These are phyloP conservation scores for Lamprologus lemairii DNA, from an alignment of 2,113 vertebrate genomes.

Conservation along the genomic window DNA sequence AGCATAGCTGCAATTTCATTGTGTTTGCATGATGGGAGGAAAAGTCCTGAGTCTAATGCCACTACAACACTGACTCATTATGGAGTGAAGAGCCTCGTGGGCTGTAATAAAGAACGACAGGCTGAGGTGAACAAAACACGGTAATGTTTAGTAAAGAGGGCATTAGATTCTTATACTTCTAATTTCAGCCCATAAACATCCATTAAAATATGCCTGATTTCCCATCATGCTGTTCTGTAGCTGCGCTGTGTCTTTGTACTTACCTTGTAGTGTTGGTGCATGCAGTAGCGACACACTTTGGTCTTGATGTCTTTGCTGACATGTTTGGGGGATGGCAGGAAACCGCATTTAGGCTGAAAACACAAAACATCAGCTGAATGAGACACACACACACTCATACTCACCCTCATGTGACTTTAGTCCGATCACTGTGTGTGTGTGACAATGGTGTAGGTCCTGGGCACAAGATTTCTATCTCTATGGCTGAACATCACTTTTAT, in stretches of 20 bases:
- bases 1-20: background rate
- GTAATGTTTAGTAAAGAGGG: background rate
- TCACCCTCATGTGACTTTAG: background rate
- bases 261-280: constrained; percentile 78
- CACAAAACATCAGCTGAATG: constrained; percentile 4
- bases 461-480: background rate
- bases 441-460: background rate
- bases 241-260: background rate
- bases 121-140: background rate
- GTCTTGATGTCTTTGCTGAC: constrained; percentile 89
- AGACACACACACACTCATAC: background rate
- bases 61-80: background rate
- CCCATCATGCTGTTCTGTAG: background rate
- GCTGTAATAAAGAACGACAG: background rate
- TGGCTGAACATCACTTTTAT: background rate
- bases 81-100: background rate
- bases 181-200: background rate
- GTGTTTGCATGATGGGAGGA: background rate
- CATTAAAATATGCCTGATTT: background rate
- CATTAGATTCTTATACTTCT: background rate
- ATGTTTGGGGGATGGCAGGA: constrained; percentile 86
- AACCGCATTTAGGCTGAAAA: constrained; percentile 93
- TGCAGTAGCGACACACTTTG: constrained; percentile 93
- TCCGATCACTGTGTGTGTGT: background rate
- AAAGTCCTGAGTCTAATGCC: background rate